Conservation (phyloP, 2,797 vertebrate species). For the Sebastes vulpes region DNA sequence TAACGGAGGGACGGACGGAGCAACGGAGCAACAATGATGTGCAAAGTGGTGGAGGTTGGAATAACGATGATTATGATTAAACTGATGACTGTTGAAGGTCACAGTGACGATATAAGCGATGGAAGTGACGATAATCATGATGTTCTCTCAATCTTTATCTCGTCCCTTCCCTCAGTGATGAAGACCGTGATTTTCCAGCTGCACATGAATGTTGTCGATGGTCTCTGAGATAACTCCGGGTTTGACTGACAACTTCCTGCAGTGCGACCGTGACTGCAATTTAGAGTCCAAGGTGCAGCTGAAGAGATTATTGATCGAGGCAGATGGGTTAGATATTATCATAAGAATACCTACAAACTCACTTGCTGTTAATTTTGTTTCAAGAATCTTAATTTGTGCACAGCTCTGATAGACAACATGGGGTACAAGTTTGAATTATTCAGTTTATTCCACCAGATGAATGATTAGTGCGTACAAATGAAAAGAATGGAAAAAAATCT, state of each 20-base stretch:
- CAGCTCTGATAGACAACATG: not conserved
- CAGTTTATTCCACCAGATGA: not conserved
- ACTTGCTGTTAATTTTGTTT: conserved; percentile 25
- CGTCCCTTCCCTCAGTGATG: not conserved
- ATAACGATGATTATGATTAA: conserved; percentile 42
- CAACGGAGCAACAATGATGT: not conserved
- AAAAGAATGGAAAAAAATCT: not conserved
- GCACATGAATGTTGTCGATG: conserved; percentile 11
- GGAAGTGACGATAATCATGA: conserved; percentile 41
- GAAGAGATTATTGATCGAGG: conserved; percentile 31
- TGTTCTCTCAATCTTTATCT: conserved; percentile 40
- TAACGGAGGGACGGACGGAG: not conserved
- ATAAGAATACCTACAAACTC: conserved; percentile 1
- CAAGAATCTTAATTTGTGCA: not conserved
- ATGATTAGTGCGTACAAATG: not conserved
- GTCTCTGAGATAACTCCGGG: not conserved
- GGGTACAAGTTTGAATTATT: not conserved
- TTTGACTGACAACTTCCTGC: conserved; percentile 12
- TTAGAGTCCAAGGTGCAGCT: conserved; percentile 10
- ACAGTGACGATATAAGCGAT: conserved; percentile 26
- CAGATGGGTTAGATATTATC: conserved; percentile 28
- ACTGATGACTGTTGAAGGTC: conserved; percentile 57
- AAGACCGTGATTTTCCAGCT: not conserved
- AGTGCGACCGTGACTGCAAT: conserved; percentile 10
- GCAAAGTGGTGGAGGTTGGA: conserved; percentile 2